These are phyloP conservation scores for Enteromius afrohamiltoni DNA, from an alignment of 2,797 vertebrate species.

Conservation along the genomic window DNA sequence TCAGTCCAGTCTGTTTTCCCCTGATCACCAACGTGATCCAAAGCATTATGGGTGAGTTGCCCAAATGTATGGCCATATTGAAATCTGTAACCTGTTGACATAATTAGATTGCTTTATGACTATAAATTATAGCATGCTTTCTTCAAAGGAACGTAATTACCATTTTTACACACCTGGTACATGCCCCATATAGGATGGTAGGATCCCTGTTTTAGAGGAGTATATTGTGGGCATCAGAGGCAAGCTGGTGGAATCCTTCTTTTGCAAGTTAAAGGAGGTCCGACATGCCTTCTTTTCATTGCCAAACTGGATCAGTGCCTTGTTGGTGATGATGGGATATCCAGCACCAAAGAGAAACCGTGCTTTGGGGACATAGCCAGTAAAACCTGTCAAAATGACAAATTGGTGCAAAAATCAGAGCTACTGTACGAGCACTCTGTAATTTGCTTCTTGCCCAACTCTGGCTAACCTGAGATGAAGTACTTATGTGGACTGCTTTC, in stretches of 20 bases:
- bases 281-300: conserved; percentile 59
- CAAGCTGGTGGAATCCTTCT: conserved; percentile 17
- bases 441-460: not conserved
- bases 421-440: not conserved
- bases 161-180: conserved; percentile 76
- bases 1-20: conserved; percentile 30
- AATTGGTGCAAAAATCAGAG: not conserved
- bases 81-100: conserved; percentile 76
- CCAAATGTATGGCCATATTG: conserved; percentile 77
- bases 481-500: conserved; percentile 78
- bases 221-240: conserved; percentile 62
- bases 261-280: not conserved
- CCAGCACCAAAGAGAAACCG: conserved; percentile 74
- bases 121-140: not conserved
- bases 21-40: conserved; percentile 65
- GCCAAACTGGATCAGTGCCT: conserved; percentile 75
- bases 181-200: conserved; percentile 80
- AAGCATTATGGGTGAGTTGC: conserved; percentile 73
- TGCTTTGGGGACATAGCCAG: conserved; percentile 73
- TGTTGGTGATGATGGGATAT: conserved; percentile 74
- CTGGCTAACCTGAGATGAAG: conserved; percentile 81
- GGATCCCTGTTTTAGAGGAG: conserved; percentile 66
- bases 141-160: not conserved
- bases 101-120: not conserved
- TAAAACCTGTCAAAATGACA: conserved; percentile 72